These are phyloP conservation scores for Ligdia adustata DNA, from an alignment of 2,888 invertebrate species.

Conservation along the genomic window DNA sequence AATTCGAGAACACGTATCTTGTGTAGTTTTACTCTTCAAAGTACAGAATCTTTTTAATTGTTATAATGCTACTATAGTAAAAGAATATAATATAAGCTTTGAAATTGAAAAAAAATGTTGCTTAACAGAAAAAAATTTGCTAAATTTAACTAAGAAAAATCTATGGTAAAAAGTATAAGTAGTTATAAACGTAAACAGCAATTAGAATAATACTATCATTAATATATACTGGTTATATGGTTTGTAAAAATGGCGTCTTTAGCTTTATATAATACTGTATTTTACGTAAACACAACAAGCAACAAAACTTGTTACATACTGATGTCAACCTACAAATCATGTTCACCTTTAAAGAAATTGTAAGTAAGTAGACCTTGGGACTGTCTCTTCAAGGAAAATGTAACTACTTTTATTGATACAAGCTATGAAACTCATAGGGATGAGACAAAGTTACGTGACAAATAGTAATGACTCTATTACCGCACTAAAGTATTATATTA, in stretches of 20 bases:
- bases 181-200: too few species aligned
- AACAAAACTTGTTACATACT: constrained; percentile 10
- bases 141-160: neutral
- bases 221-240: too few species aligned
- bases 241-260: neutral
- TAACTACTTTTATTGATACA: constrained; percentile 10
- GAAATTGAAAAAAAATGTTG: too few species aligned
- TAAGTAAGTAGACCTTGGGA: constrained; percentile 31
- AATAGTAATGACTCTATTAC: too few species aligned
- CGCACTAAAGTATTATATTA: too few species aligned
- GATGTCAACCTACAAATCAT: neutral
- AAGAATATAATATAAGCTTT: too few species aligned
- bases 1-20: too few species aligned
- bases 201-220: too few species aligned
- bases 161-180: neutral
- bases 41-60: too few species aligned
- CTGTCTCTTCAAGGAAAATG: constrained; percentile 32
- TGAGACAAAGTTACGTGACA: too few species aligned
- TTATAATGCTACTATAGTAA: too few species aligned
- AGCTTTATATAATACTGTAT: neutral
- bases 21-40: too few species aligned
- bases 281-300: constrained; percentile 5
- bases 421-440: constrained; percentile 21
- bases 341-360: constrained; percentile 28
- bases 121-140: neutral